These are phyloP conservation scores for Bostrychus sinensis DNA, from an alignment of 2,113 vertebrate genomes.

Conservation along the genomic window DNA sequence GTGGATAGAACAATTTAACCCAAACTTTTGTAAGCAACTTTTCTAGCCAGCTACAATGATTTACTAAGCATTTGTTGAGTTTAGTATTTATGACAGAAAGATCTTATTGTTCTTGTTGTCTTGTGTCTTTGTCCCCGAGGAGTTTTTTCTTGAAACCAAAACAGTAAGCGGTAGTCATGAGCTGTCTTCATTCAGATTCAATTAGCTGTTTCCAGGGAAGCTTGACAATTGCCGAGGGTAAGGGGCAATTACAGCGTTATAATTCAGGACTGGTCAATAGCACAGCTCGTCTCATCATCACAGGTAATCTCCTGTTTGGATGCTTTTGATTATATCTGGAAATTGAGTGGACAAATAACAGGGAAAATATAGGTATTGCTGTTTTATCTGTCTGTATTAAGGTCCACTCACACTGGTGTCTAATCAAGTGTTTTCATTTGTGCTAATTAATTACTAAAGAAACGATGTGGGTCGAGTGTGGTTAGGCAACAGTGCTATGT, in stretches of 20 bases:
- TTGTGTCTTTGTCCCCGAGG: background rate
- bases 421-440: no score
- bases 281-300: background rate
- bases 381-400: background rate
- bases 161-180: background rate
- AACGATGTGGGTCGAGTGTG: no score
- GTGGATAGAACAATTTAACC: background rate
- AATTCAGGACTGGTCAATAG: conserved; percentile 1
- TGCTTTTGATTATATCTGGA: conserved; percentile 18
- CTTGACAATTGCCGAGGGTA: background rate
- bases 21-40: background rate
- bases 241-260: background rate
- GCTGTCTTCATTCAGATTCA: conserved; percentile 10
- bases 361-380: background rate
- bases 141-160: background rate
- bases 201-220: conserved; percentile 5
- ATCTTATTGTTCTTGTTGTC: conserved; percentile 18
- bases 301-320: conserved; percentile 16
- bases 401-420: background rate
- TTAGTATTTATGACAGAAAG: conserved; percentile 16
- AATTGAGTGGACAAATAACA: conserved; percentile 14
- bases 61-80: conserved; percentile 2
- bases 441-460: no score
- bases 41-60: background rate
- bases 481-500: no score